Evolutionary conservation across 1,140 invertebrate species (phyloP).

Genomic region (Leguminivora glycinivorella): DNA sequence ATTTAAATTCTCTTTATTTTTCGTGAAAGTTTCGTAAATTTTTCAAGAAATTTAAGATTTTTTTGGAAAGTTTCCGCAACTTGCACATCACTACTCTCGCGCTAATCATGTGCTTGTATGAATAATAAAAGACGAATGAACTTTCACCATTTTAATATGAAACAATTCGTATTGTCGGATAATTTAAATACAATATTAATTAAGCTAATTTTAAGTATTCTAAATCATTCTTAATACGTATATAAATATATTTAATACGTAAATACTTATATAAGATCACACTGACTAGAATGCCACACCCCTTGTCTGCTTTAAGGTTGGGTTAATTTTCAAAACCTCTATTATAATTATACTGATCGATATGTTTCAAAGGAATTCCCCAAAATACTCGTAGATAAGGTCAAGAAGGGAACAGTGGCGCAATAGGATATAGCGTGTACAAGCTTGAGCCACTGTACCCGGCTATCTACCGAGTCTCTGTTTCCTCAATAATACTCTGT

Average conservation of each 20-base stretch:
- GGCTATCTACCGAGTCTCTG: no score
- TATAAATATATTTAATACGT: slow-evolving; percentile 47
- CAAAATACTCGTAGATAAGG: no score
- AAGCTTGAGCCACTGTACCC: no score
- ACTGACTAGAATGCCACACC: slow-evolving; percentile 77
- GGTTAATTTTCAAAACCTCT: slow-evolving; percentile 27
- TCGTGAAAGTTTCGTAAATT: no score
- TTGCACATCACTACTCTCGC: no score
- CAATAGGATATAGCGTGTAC: no score
- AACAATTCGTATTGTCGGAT: slow-evolving; percentile 33
- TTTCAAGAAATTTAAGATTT: no score
- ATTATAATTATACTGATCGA: slow-evolving; percentile 25
- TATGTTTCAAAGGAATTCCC: not conserved
- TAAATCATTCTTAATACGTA: slow-evolving; percentile 39
- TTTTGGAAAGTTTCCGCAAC: no score
- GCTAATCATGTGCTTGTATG: no score
- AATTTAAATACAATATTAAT: slow-evolving; percentile 41
- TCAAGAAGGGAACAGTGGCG: no score
- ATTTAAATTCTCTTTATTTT: no score
- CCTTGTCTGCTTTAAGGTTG: slow-evolving; percentile 59
- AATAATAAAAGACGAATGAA: slow-evolving; percentile 31
- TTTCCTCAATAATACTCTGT: no score
- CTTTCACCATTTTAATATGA: slow-evolving; percentile 37
- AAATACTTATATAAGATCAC: slow-evolving; percentile 69
- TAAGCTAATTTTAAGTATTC: slow-evolving; percentile 16